A percentile compares a stretch with the other conserved stretches of the same genome.
Conservation (phyloP, 2,797 vertebrate species). For the Pseudochaenichthys georgianus region DNA sequence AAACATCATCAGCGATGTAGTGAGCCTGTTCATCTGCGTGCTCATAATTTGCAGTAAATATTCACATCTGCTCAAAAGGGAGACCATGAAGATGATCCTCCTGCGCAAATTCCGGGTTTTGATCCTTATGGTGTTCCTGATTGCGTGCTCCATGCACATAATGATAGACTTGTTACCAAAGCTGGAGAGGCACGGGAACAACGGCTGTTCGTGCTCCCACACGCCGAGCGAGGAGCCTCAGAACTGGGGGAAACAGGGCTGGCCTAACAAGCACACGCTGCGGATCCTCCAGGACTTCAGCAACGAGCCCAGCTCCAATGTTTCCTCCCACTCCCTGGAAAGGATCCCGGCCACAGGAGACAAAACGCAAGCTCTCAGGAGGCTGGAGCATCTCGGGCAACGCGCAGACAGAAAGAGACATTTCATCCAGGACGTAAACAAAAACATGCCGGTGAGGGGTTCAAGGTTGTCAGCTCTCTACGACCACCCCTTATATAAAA, state of each 20-base stretch:
- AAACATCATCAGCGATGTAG: slow-evolving; percentile 86
- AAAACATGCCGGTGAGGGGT: slow-evolving; percentile 62
- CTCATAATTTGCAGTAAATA: slow-evolving; percentile 85
- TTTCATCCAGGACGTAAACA: slow-evolving; percentile 69
- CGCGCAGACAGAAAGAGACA: slow-evolving; percentile 77
- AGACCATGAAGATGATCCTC: slow-evolving; percentile 92
- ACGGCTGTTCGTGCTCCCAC: slow-evolving; percentile 92
- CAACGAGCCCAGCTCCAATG: slow-evolving; percentile 93
- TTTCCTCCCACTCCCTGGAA: slow-evolving; percentile 90
- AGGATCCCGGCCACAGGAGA: slow-evolving; percentile 76
- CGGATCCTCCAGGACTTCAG: slow-evolving; percentile 96
- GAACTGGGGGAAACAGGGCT: slow-evolving; percentile 88
- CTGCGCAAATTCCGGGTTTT: slow-evolving; percentile 94
- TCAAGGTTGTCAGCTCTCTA: slow-evolving; percentile 89
- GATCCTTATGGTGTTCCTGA: slow-evolving; percentile 92
- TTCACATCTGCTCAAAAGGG: slow-evolving; percentile 79
- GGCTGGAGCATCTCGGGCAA: slow-evolving; percentile 67
- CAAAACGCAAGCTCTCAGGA: slow-evolving; percentile 68
- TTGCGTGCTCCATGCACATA: slow-evolving; percentile 96
- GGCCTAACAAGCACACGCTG: slow-evolving; percentile 96
- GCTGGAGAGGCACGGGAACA: slow-evolving; percentile 87
- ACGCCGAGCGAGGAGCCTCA: slow-evolving; percentile 84
- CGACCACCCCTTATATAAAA: slow-evolving; percentile 90
- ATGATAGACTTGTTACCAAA: slow-evolving; percentile 94
- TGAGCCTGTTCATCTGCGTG: slow-evolving; percentile 84